Conservation (phyloP, 2,888 invertebrate species). For the Vandiemenella viatica region DNA sequence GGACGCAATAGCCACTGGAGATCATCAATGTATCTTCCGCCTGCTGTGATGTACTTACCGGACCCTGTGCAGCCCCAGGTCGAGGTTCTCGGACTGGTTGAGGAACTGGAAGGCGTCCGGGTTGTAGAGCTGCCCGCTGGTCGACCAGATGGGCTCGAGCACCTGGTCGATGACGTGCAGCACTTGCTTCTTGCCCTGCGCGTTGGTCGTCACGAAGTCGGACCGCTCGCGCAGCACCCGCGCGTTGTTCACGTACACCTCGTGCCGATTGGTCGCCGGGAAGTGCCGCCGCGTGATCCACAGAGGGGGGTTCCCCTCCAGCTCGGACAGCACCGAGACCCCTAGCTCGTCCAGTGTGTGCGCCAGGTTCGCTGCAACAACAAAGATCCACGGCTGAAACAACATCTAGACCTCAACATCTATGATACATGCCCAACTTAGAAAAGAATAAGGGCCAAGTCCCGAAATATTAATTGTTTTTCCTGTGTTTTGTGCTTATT, state of each 20-base stretch:
- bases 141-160: conserved; percentile 51
- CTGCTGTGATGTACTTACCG: conserved; percentile 43
- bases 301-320: conserved; percentile 70
- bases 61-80: conserved; percentile 53
- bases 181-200: conserved; percentile 45
- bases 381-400: too few relatives aligned
- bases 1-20: too few relatives aligned
- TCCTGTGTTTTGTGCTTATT: too few relatives aligned
- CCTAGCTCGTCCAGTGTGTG: conserved; percentile 52
- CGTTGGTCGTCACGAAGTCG: conserved; percentile 42
- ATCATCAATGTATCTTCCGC: too few relatives aligned
- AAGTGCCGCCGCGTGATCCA: conserved; percentile 60
- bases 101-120: conserved; percentile 70
- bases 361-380: conserved; percentile 58
- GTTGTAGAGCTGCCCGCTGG: conserved; percentile 51
- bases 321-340: conserved; percentile 51
- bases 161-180: conserved; percentile 81
- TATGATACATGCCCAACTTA: too few relatives aligned
- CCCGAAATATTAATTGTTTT: too few relatives aligned
- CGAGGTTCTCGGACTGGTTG: conserved; percentile 58
- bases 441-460: too few relatives aligned
- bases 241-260: conserved; percentile 78
- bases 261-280: conserved; percentile 42
- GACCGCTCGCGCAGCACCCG: conserved; percentile 54
- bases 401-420: too few relatives aligned